These are phyloP conservation scores for Neoarius graeffei DNA, from an alignment of 2,113 vertebrate species.

Conservation along the genomic window DNA sequence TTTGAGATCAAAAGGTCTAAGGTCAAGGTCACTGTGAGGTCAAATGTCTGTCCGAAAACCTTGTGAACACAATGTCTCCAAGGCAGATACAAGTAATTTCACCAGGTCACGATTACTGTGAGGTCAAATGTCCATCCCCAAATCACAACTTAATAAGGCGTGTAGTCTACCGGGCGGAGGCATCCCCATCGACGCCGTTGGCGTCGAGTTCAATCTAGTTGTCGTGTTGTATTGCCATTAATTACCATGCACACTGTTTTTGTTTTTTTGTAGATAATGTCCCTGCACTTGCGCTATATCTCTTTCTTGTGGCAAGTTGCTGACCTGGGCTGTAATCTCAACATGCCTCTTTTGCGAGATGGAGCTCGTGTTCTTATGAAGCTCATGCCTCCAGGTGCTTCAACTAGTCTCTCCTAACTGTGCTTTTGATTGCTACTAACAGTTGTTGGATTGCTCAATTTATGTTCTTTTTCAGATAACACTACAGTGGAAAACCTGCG, in stretches of 20 bases:
- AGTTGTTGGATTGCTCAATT: neutral
- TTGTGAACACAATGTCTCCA: no score
- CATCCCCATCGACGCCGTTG: no score
- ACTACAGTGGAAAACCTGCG: constrained; percentile 95
- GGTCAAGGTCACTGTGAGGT: no score
- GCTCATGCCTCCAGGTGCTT: constrained; percentile 95
- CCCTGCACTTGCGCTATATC: constrained; percentile 95
- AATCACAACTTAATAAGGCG: no score
- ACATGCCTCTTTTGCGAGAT: constrained; percentile 96
- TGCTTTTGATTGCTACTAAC: neutral
- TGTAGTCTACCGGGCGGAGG: no score
- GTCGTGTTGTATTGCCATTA: neutral
- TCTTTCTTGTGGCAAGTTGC: constrained; percentile 99
- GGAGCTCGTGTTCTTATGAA: constrained; percentile 98
- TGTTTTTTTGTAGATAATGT: constrained; percentile 87
- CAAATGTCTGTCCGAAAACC: no score
- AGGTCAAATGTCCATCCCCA: no score
- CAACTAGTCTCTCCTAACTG: neutral
- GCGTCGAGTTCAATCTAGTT: no score
- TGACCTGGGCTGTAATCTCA: constrained; percentile 93
- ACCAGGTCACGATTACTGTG: no score
- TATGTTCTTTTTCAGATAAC: constrained; percentile 80
- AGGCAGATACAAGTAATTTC: no score
- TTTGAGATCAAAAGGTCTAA: no score
- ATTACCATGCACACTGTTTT: neutral